Percentiles rank a stretch among this genome's conserved stretches.
These are phyloP conservation scores for Eupeodes luniger DNA, from an alignment of 2,888 invertebrate genomes.

Conservation along the genomic window DNA sequence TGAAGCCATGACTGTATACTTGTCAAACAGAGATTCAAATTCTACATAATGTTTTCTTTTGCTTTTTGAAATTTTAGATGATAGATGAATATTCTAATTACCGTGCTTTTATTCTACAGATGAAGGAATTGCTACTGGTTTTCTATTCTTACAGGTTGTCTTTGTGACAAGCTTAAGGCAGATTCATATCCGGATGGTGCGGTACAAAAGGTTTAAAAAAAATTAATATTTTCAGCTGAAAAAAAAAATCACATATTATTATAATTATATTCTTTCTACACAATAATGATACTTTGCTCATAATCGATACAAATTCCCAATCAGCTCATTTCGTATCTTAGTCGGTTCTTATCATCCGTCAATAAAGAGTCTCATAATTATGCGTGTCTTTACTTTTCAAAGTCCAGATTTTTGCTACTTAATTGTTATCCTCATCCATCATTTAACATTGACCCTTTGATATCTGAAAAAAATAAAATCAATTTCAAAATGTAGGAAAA, in stretches of 20 bases:
- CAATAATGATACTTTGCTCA: too few relatives aligned
- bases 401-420: background rate
- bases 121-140: conserved; percentile 25
- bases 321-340: background rate
- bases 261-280: background rate
- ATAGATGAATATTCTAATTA: conserved; percentile 73
- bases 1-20: conserved; percentile 27
- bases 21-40: conserved; percentile 48
- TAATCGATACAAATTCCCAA: background rate
- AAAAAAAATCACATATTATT: background rate
- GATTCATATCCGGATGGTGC: conserved; percentile 48
- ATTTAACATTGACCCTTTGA: background rate
- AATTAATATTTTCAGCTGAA: background rate
- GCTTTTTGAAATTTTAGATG: conserved; percentile 64
- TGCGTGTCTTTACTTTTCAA: too few relatives aligned
- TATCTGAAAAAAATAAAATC: background rate
- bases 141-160: background rate
- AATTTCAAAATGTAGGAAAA: too few relatives aligned
- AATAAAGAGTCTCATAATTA: background rate
- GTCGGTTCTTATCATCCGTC: background rate
- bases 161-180: background rate
- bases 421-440: background rate
- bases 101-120: conserved; percentile 46
- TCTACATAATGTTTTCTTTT: conserved; percentile 26
- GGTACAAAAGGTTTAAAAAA: background rate